Base-by-base conservation (phyloP, 2,888 invertebrate species). In the Papilio elwesi region DNA sequence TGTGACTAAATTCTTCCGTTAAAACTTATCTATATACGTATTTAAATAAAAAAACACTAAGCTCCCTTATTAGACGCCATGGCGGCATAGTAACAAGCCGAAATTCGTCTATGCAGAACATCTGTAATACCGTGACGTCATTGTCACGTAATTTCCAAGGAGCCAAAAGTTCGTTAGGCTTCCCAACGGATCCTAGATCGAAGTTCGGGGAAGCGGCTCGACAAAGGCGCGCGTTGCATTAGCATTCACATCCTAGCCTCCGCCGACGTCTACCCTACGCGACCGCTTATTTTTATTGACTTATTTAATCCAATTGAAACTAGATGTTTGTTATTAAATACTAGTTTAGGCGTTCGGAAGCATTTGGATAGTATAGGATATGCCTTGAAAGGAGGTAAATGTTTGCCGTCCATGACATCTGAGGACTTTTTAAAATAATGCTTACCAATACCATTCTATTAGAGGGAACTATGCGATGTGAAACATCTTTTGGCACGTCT, bases 191-290 rank as follows among this genome's bases (percentile, higher is more conserved):
- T 74, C 72, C 78, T 79, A 78, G 80, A 80, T 81, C 78, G 78
- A 80, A 78, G 80, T 82, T 82, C 82, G 74, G 64, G 77, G 82
- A 82, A 82, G 67, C 71, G 78, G 78, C 79, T 77, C 74, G 81
- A 78, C 81, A 82, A 81, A 82, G 80, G 74, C 75, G 65, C 69
- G 71, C 26, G 16, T 9, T 51, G 9, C 76, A 82, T 82, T 81
- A 78, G 76, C 77, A 82, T 83, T 75, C 75, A 69, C 43, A 26
- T 66, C 57, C 52, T n/a, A 48, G 15, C 57, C 65, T 36, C 51
- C 57, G 71, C 67, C 70, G 65, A 55, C 70, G 71, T 64, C 73
- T 71, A 71, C 63, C 68, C 64, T 53, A 57, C 9, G 15, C 65
- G 48, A 64, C 36, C 49, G 38, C 53, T 55, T 26, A 57, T 57